These are phyloP conservation scores for Patiria pectinifera DNA, from an alignment of 53 echinoderm and acorn worm genomes.

Conservation along the genomic window DNA sequence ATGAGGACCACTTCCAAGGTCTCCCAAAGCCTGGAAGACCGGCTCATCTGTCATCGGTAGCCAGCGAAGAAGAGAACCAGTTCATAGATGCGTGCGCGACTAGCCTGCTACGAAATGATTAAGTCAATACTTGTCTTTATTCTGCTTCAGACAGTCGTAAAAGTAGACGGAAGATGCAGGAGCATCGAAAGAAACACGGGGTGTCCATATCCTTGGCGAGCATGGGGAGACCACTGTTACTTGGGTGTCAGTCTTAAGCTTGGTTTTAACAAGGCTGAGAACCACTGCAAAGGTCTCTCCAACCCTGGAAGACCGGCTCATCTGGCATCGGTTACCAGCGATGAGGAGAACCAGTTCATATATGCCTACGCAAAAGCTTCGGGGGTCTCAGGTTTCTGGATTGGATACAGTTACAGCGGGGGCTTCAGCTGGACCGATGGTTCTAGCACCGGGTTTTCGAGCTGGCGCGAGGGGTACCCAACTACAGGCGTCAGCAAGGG, in stretches of 20 bases:
- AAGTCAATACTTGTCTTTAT: too few species aligned
- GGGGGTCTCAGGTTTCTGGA: neutral
- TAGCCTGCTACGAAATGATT: too few species aligned
- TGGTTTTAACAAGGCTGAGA: neutral
- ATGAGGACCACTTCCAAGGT: neutral
- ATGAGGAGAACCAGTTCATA: slow-evolving; percentile 10
- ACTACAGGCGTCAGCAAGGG: neutral
- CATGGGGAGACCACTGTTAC: slow-evolving; percentile 21
- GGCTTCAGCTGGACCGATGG: neutral
- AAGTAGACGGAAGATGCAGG: too few species aligned
- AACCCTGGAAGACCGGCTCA: slow-evolving; percentile 7
- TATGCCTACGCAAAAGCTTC: neutral
- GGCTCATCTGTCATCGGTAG: neutral
- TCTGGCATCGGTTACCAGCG: slow-evolving; percentile 31
- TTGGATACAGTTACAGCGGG: neutral
- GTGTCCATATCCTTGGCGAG: neutral
- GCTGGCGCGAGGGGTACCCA: neutral
- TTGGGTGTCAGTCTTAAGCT: neutral
- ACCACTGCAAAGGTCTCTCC: slow-evolving; percentile 1
- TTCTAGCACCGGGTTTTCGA: neutral
- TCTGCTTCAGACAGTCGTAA: too few species aligned
- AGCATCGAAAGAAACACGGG: too few species aligned
- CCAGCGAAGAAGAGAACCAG: neutral
- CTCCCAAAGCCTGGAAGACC: neutral
- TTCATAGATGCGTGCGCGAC: neutral